These are phyloP conservation scores for Tuta absoluta DNA, from an alignment of 2,888 invertebrate species.

Conservation along the genomic window DNA sequence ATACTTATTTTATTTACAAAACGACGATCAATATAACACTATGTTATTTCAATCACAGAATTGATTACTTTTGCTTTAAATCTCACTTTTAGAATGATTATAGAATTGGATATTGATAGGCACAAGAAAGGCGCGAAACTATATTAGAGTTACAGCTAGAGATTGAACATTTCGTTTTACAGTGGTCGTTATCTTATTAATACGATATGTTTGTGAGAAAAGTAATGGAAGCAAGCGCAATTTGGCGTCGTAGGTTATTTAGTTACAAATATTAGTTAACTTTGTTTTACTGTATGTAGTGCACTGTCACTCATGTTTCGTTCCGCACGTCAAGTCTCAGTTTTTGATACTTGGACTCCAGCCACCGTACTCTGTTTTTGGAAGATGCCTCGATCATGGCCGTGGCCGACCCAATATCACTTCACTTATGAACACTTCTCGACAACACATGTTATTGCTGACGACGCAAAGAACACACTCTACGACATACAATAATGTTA, in stretches of 20 bases:
- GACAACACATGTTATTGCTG: constrained; percentile 61
- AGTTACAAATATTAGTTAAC: constrained; percentile 36
- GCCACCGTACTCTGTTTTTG: constrained; percentile 71
- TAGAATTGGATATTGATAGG: constrained; percentile 72
- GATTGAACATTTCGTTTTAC: constrained; percentile 53
- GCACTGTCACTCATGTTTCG: constrained; percentile 69
- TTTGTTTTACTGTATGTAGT: constrained; percentile 41
- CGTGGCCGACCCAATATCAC: constrained; percentile 78
- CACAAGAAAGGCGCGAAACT: constrained; percentile 76
- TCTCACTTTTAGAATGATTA: constrained; percentile 61
- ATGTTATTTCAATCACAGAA: constrained; percentile 68
- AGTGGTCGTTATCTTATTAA: constrained; percentile 65
- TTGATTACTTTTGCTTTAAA: constrained; percentile 54
- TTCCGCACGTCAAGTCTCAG: constrained; percentile 76
- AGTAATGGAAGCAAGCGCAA: constrained; percentile 78
- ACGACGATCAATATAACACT: constrained; percentile 57
- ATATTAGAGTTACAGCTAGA: constrained; percentile 57
- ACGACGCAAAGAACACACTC: constrained; percentile 31
- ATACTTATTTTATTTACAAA: constrained; percentile 54
- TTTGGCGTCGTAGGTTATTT: constrained; percentile 64
- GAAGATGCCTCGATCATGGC: constrained; percentile 76
- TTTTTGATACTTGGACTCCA: constrained; percentile 76
- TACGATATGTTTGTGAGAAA: constrained; percentile 75
- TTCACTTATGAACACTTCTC: constrained; percentile 67
- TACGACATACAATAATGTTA: constrained; percentile 33